These are phyloP conservation scores for Squalus acanthias DNA, from an alignment of 2,797 vertebrate species.

Conservation along the genomic window DNA sequence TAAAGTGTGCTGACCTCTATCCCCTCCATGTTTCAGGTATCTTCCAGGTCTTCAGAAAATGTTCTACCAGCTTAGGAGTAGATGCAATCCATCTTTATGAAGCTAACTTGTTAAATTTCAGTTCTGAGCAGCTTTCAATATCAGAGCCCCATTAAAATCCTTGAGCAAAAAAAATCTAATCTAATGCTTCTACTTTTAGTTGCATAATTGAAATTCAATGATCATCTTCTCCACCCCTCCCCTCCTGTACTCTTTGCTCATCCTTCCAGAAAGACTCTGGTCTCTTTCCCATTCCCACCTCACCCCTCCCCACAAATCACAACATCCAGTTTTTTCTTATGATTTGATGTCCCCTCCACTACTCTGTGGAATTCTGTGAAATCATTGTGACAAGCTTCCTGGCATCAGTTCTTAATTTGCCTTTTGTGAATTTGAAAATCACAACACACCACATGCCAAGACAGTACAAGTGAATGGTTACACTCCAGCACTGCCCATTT, in stretches of 20 bases:
- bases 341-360: neutral
- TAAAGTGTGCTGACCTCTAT: neutral
- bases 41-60: neutral
- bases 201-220: too few relatives aligned
- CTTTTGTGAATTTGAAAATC: neutral
- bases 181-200: neutral
- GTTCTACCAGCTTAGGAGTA: neutral
- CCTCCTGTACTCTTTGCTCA: too few relatives aligned
- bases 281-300: neutral
- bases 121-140: neutral
- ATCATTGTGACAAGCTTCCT: neutral
- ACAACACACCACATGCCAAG: neutral
- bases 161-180: neutral
- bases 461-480: neutral
- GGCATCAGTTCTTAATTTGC: neutral
- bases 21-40: too few relatives aligned
- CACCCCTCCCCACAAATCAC: neutral
- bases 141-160: neutral
- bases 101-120: neutral
- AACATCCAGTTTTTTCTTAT: neutral
- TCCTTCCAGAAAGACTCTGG: too few relatives aligned
- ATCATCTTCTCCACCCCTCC: too few relatives aligned
- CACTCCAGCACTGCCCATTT: neutral
- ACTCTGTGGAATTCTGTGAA: neutral
- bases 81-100: neutral